Evolutionary conservation across 1,140 invertebrate species (phyloP).

Genomic region (Brachionus rubens): DNA sequence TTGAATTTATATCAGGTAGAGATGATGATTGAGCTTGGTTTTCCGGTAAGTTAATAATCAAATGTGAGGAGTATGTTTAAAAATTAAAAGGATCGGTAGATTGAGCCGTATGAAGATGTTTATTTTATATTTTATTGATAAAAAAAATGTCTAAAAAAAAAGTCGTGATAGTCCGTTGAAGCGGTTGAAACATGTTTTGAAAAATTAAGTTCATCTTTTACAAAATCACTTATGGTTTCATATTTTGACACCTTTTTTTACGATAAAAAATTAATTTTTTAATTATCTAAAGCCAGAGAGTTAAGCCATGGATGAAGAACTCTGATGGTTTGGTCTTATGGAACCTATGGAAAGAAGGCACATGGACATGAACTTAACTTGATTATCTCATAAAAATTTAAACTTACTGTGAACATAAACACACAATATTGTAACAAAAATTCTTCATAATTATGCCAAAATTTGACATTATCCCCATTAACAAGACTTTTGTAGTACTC

Average conservation of each 20-base stretch:
- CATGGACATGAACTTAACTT: too few relatives aligned
- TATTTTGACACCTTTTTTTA: neutral
- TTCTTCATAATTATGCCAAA: constrained; percentile 10
- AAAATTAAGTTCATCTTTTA: neutral
- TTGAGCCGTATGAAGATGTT: neutral
- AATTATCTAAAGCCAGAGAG: too few relatives aligned
- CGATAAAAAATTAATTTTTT: too few relatives aligned
- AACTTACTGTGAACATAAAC: constrained; percentile 1
- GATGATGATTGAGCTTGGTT: too few relatives aligned
- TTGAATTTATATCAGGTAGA: too few relatives aligned
- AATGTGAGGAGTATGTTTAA: too few relatives aligned
- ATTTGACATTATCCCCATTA: neutral
- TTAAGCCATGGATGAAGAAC: too few relatives aligned
- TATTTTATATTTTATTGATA: too few relatives aligned
- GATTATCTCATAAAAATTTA: neutral
- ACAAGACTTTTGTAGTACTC: neutral
- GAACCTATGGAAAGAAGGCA: too few relatives aligned
- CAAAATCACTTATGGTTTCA: neutral
- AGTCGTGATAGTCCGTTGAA: neutral
- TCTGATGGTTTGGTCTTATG: too few relatives aligned
- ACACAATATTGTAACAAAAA: constrained; percentile 9
- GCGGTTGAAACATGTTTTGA: neutral
- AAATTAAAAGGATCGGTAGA: neutral
- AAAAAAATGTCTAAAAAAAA: neutral
- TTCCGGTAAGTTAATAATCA: too few relatives aligned